Evolutionary conservation across 2,797 vertebrate species (phyloP).

Genomic region (Melanotaenia maccullochi): DNA sequence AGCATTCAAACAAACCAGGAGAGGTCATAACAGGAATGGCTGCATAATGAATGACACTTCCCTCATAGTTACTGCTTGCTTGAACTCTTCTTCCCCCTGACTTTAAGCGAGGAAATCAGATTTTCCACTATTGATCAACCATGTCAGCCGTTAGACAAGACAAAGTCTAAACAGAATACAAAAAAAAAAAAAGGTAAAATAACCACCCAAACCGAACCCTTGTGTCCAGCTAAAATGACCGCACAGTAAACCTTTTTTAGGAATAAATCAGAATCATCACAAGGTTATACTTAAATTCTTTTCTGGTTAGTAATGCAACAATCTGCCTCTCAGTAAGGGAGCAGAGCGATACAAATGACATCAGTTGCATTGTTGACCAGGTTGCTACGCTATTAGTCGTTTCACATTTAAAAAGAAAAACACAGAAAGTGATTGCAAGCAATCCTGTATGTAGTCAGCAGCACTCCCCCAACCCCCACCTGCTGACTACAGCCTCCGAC

Average conservation of each 20-base stretch:
- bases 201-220: too few species aligned
- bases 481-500: constrained; percentile 1
- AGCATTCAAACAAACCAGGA: constrained; percentile 32
- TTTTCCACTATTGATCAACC: not conserved
- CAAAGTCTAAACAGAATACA: too few species aligned
- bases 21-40: constrained; percentile 20
- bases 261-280: not conserved
- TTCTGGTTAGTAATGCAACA: not conserved
- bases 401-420: constrained; percentile 15
- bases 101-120: not conserved
- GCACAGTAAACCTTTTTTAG: not conserved
- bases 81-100: not conserved
- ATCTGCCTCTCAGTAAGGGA: constrained; percentile 9
- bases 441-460: not conserved
- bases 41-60: constrained; percentile 4
- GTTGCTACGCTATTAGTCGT: constrained; percentile 19
- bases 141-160: not conserved
- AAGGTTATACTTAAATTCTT: not conserved
- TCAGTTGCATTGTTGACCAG: constrained; percentile 33
- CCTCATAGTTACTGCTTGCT: constrained; percentile 3
- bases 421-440: not conserved
- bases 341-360: not conserved
- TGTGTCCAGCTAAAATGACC: too few species aligned
- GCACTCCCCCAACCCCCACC: constrained; percentile 18
- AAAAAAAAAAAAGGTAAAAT: too few species aligned